Evolutionary conservation across 2,888 invertebrate species (phyloP), one percentile per base, ranked within the genome.

Genomic region (Nomada ruficornis): DNA sequence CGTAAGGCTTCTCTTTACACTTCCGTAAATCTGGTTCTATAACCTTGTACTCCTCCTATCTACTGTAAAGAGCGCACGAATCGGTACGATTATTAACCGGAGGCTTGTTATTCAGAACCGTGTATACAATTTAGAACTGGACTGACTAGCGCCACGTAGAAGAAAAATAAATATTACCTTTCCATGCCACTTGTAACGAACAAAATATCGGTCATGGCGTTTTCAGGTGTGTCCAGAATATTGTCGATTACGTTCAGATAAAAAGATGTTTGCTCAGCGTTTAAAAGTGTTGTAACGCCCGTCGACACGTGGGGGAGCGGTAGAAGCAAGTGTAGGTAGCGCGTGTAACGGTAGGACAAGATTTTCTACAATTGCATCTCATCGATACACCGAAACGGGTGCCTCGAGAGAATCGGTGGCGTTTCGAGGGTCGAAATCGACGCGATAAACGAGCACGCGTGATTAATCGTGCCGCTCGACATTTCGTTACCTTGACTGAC

Each of bases 401-500:
- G 3, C 20, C 29, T 15, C 68, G 11, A 23, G 52, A 4, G 64
- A 80, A 78, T 78, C 75, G 70, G 59, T 63, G 54, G 57, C 44
- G 60, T 70, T 77, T 68, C 44, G 70, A 44, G 54, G 54, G 18
- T 57, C 44, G 71, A 55, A 11, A 50, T 55, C 11, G 57, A 67
- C 18, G 23, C 83, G 83, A 81, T 65, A 83, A 83, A 76, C 63
- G 59, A 70, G n/a, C 13, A 55, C 26, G 20, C 36, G 52, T 29
- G 86, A 86, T 77, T 75, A 81, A 86, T 13, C 77, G 59, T 67
- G 71, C 74, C 68, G 52, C 20, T n/a, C 71, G 77, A 69, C 77
- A 54, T 72, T 78, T 62, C 26, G 50, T 84, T 52, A 68, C 80
- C 82, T 85, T 84, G 87, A 85, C 68, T 77, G 75, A 59, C 67